phyloP scores from a whole-genome alignment of 2,888 invertebrate genomes.

The Ormyrus pomaceus region DNA sequence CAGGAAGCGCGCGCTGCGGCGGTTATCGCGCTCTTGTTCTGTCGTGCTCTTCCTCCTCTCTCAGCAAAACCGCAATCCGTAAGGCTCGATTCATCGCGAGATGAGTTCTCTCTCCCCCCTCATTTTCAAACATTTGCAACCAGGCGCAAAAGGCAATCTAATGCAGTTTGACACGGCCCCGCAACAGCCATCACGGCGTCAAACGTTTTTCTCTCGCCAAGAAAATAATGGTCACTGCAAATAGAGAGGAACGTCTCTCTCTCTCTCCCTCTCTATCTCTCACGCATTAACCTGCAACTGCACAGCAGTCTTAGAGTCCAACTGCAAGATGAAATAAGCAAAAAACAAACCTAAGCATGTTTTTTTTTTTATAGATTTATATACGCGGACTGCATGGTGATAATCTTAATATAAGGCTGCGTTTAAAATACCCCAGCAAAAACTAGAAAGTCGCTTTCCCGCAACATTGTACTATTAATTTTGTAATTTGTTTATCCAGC shows the following conservation, averaged over 20 bases:
- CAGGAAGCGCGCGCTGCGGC: too few relatives aligned
- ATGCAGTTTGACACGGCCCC: conserved; percentile 46
- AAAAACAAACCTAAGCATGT: conserved; percentile 31
- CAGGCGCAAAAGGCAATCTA: conserved; percentile 26
- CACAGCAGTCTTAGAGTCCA: conserved; percentile 37
- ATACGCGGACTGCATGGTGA: conserved; percentile 34
- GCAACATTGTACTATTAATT: not conserved
- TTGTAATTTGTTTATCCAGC: not conserved
- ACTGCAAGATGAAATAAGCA: conserved; percentile 29
- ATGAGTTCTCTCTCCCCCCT: conserved; percentile 1
- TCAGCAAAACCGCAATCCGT: conserved; percentile 44
- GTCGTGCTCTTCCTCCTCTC: conserved; percentile 39
- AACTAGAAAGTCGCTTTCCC: conserved; percentile 24
- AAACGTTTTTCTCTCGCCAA: conserved; percentile 9
- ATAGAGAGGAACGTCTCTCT: too few relatives aligned
- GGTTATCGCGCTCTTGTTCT: not conserved
- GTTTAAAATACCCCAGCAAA: conserved; percentile 15
- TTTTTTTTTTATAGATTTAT: conserved; percentile 3
- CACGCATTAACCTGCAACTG: conserved; percentile 52
- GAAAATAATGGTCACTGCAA: conserved; percentile 38
- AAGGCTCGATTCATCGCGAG: conserved; percentile 49
- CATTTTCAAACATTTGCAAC: conserved; percentile 4
- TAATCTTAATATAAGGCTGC: conserved; percentile 33
- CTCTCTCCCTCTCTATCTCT: not conserved
- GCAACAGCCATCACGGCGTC: conserved; percentile 25